These are phyloP conservation scores for human (Homo sapiens) DNA, from an alignment of 2,113 vertebrate genomes.

Conservation along the genomic window GRCh38 chr4:173107501-173108000, in stretches of 20 bases:
- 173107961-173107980: background rate
- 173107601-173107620: background rate
- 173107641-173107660: background rate
- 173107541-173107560: background rate
- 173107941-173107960: background rate
- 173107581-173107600: conserved; percentile 14
- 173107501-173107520: background rate
- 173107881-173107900: background rate
- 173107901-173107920: background rate
- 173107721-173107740: background rate
- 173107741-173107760: background rate
- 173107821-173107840: background rate
- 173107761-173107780: background rate
- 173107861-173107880: background rate
- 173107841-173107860: background rate
- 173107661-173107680: background rate
- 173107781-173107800: background rate
- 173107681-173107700: background rate
- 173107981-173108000: background rate
- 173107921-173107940: background rate
- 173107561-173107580: background rate
- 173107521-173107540: background rate
- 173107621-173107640: background rate
- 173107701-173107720: conserved; percentile 28
- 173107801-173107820: background rate